Conservation (phyloP, 1,140 invertebrate genomes). For the Drosophila sturtevanti region DNA sequence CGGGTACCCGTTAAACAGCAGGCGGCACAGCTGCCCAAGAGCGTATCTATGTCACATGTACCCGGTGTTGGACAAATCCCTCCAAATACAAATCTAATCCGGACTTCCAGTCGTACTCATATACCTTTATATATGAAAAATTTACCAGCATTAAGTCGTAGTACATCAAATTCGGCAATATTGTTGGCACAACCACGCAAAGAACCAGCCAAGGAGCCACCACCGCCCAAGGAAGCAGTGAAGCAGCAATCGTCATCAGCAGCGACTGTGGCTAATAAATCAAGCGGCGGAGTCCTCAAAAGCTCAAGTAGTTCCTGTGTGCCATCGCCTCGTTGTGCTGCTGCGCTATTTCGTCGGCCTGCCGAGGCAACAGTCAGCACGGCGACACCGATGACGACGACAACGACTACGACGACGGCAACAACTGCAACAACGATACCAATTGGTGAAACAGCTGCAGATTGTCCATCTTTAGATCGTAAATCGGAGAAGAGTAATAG, state of each 20-base stretch:
- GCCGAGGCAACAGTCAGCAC: slow-evolving; percentile 26
- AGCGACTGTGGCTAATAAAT: slow-evolving; percentile 4
- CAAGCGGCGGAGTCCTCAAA: slow-evolving; percentile 46
- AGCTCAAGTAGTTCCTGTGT: slow-evolving; percentile 62
- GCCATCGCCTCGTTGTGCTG: slow-evolving; percentile 56
- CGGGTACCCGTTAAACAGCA: slow-evolving; percentile 69
- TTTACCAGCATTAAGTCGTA: slow-evolving; percentile 71
- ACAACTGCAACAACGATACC: slow-evolving; percentile 26
- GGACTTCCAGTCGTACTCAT: slow-evolving; percentile 73
- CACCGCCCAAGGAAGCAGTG: slow-evolving; percentile 18
- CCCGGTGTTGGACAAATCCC: slow-evolving; percentile 32
- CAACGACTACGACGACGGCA: slow-evolving; percentile 13
- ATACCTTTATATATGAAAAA: slow-evolving; percentile 82
- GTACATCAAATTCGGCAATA: slow-evolving; percentile 78
- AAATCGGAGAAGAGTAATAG: slow-evolving; percentile 81
- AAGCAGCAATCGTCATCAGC: slow-evolving; percentile 8
- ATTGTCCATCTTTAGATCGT: slow-evolving; percentile 65
- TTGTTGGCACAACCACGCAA: slow-evolving; percentile 48
- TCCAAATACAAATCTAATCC: slow-evolving; percentile 25
- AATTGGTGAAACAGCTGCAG: slow-evolving; percentile 25
- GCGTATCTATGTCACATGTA: slow-evolving; percentile 76
- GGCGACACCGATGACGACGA: slow-evolving; percentile 8
- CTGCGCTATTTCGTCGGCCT: slow-evolving; percentile 62
- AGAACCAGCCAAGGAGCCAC: slow-evolving; percentile 1
- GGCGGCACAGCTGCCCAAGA: slow-evolving; percentile 61